Conservation (phyloP, 1,140 invertebrate species). For the Habropoda laboriosa region DNA sequence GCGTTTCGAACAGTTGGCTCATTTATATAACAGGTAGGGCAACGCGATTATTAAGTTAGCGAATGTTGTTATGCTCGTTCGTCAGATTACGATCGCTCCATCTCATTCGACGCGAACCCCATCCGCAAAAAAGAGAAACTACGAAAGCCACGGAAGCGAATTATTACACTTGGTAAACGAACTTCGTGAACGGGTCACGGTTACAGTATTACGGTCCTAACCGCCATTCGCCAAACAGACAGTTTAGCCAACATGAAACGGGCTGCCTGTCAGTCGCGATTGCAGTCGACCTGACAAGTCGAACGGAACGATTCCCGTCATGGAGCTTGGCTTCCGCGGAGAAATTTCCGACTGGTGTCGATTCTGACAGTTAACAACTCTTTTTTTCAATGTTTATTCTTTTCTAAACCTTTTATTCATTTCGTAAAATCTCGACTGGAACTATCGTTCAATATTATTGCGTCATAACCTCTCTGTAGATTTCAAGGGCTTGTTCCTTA, state of each 20-base stretch:
- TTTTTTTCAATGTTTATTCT: no score
- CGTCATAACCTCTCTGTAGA: no score
- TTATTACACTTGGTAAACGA: slow-evolving; percentile 33
- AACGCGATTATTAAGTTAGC: slow-evolving; percentile 37
- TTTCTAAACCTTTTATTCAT: no score
- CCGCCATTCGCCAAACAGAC: slow-evolving; percentile 1
- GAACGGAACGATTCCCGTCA: neutral
- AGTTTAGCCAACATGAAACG: neutral
- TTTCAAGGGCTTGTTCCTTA: no score
- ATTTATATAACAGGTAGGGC: slow-evolving; percentile 30
- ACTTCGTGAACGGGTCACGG: slow-evolving; percentile 41
- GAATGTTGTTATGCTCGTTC: slow-evolving; percentile 24
- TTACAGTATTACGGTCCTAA: slow-evolving; percentile 27
- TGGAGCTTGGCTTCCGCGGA: neutral
- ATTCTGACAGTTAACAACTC: slow-evolving; percentile 37
- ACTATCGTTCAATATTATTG: no score
- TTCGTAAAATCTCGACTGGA: no score
- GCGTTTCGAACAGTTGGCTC: neutral
- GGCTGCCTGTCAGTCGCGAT: neutral
- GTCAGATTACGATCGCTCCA: slow-evolving; percentile 53
- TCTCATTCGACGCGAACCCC: slow-evolving; percentile 21
- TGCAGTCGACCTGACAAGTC: neutral
- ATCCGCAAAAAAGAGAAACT: slow-evolving; percentile 42
- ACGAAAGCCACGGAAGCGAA: slow-evolving; percentile 52
- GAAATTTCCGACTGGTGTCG: slow-evolving; percentile 39